phyloP scores from a whole-genome alignment of 2,113 vertebrate species.

The Mirza zaza region DNA sequence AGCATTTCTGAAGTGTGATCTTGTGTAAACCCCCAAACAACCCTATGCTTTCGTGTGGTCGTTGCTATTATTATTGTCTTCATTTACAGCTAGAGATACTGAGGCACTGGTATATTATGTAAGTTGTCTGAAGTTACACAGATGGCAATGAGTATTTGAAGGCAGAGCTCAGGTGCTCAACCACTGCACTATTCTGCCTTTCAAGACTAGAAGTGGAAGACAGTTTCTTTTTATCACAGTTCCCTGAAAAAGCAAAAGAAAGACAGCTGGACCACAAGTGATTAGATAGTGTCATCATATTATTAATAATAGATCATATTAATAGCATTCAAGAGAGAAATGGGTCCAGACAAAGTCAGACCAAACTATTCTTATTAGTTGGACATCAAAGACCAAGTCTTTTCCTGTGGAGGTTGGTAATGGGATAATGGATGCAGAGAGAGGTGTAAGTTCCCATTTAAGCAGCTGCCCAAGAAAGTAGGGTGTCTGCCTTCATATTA shows the following conservation, averaged over 20 bases:
- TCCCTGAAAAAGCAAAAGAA: not conserved
- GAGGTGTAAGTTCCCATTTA: no score
- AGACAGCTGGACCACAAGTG: no score
- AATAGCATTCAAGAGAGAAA: not conserved
- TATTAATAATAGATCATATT: no score
- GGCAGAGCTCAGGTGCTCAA: not conserved
- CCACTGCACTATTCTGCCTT: not conserved
- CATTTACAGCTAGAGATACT: not conserved
- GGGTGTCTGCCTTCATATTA: not conserved
- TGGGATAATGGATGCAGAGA: not conserved
- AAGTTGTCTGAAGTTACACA: not conserved
- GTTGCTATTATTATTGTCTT: no score
- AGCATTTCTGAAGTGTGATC: not conserved
- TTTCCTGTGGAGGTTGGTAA: not conserved
- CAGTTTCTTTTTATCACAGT: not conserved
- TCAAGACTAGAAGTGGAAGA: not conserved
- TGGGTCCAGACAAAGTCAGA: not conserved
- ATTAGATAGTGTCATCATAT: not conserved
- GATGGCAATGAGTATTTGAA: not conserved
- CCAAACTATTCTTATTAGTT: not conserved
- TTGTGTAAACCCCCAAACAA: not conserved
- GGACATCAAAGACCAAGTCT: not conserved
- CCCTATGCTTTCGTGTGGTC: not conserved
- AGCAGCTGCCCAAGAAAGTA: not conserved
- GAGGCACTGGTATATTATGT: not conserved